phyloP scores from a whole-genome alignment of 2,113 vertebrate genomes.

The Sapayoa aenigma region DNA sequence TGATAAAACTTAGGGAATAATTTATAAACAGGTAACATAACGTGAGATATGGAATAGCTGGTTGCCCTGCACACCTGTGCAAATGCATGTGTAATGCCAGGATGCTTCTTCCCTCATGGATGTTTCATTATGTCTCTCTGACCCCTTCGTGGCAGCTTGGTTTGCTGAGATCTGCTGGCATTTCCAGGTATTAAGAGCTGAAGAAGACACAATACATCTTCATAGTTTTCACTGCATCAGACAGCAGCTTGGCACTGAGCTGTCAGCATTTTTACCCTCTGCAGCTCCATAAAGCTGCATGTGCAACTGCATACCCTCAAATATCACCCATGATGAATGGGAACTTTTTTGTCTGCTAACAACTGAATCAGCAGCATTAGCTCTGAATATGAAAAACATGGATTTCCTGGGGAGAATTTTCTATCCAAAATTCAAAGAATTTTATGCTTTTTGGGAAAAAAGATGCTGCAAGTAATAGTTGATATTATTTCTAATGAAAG shows the following conservation, averaged over 20 bases:
- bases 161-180: background rate
- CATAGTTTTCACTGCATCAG: background rate
- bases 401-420: background rate
- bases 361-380: background rate
- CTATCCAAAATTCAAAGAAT: background rate
- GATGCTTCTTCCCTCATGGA: background rate
- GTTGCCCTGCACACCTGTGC: background rate
- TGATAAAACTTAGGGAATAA: slow-evolving; percentile 62
- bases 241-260: background rate
- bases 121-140: background rate
- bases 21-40: slow-evolving; percentile 49
- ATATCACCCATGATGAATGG: rapidly evolving
- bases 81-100: background rate
- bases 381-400: background rate
- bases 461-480: background rate
- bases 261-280: background rate
- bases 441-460: background rate
- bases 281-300: background rate
- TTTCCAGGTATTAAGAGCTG: background rate
- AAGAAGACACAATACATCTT: background rate
- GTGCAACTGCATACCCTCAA: background rate
- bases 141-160: background rate
- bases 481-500: background rate
- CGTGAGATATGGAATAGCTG: background rate
- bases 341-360: background rate